Base-by-base conservation (phyloP, 2,888 invertebrate genomes). In the Subacronicta megacephala region DNA sequence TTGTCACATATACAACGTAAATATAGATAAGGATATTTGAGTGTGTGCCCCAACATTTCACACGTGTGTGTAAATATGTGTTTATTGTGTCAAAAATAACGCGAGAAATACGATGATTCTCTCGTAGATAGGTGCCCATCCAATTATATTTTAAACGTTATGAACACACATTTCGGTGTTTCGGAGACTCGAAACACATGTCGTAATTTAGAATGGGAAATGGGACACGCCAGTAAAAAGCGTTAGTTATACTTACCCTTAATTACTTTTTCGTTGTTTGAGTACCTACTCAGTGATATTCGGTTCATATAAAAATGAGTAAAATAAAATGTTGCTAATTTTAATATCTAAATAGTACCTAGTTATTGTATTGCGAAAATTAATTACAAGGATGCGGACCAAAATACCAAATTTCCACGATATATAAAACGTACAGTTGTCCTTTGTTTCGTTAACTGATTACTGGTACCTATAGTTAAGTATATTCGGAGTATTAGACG, bases 151-250 rank as follows among this genome's bases (percentile, higher is more conserved):
- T 65, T 53, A 65, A 71, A 37, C 53, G 42, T 53, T 65, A 60
- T 69, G 64, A 63, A 57, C 66, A 69, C 66, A 69, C 52, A 62
- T 69, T 63, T 52, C 36, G 31, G 37, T 41, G 50, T 62, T 62
- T 29, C 20, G 23, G 52, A 26, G 52, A 52, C 43, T 53, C 45
- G 18, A 40, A 49, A 63, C 57, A 63, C 26, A 56, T 63, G 52
- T 69, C 56, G 63, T 66, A 56, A 66, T 66, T 63, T 53, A 56
- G 53, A 53, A 52, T 44, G 62, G 68, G 31, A 45, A 68, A 65
- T 52, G 44, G 40, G 41, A 29, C 23, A 55, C 51, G 20, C 7
- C 62, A 51, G 55, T 55, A 49, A 62, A 64, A 47, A 47, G 51
- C 62, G 62, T 51, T 49, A 52, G 46, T 33, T 16, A 31, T 47